phyloP scores from a whole-genome alignment of 2,888 invertebrate genomes.

The Drosophila parthenogenetica region DNA sequence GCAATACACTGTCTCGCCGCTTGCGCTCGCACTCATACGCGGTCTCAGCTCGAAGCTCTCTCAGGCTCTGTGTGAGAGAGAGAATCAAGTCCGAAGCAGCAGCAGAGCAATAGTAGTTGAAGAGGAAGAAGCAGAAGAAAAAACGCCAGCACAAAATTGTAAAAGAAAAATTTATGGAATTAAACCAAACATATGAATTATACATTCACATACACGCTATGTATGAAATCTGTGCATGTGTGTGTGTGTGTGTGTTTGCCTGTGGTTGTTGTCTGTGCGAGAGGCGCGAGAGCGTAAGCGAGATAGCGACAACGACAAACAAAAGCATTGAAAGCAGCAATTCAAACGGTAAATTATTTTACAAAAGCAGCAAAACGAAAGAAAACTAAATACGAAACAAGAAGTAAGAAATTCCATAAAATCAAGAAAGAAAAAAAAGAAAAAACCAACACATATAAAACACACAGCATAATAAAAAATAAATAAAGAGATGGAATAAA shows the following conservation, averaged over 20 bases:
- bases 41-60: not conserved
- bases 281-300: constrained; percentile 16
- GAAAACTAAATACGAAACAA: constrained; percentile 54
- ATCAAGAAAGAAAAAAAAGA: constrained; percentile 13
- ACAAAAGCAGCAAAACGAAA: constrained; percentile 65
- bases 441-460: constrained; percentile 25
- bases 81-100: constrained; percentile 13
- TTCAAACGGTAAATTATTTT: constrained; percentile 82
- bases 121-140: constrained; percentile 17
- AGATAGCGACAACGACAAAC: constrained; percentile 35
- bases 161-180: constrained; percentile 77
- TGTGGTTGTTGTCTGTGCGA: constrained; percentile 2
- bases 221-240: constrained; percentile 2
- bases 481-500: too few relatives aligned
- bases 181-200: constrained; percentile 76
- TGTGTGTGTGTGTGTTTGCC: constrained; percentile 2
- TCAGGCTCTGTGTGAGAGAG: constrained; percentile 21
- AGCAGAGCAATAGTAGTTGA: constrained; percentile 5
- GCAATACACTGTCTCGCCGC: not conserved
- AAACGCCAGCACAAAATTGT: constrained; percentile 60
- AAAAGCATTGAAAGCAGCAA: constrained; percentile 59
- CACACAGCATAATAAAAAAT: constrained; percentile 3
- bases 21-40: not conserved
- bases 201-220: constrained; percentile 51
- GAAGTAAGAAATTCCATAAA: constrained; percentile 54